Conservation (phyloP, 2,888 invertebrate species). For the Halocaridina rubra region DNA sequence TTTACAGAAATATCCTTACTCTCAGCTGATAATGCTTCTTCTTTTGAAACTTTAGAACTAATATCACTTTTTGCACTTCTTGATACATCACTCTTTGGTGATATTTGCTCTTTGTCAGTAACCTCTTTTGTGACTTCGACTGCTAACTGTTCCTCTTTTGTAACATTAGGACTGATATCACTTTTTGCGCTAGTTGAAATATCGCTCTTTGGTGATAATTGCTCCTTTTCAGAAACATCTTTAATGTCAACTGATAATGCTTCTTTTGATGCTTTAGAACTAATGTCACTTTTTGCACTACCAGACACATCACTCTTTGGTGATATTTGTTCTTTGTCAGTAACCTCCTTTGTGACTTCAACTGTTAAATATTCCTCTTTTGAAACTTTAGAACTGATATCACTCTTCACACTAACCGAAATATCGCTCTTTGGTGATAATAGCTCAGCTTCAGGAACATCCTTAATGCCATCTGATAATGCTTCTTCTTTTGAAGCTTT, state of each 20-base stretch:
- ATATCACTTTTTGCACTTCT: not conserved
- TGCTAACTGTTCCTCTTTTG: not conserved
- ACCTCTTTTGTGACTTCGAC: not conserved
- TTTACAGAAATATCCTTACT: not conserved
- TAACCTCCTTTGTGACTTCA: not conserved
- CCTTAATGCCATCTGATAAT: not conserved
- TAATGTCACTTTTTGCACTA: not conserved
- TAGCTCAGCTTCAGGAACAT: not conserved
- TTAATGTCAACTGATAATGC: not conserved
- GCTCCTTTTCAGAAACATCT: slow-evolving; percentile 14
- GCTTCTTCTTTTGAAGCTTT: not conserved
- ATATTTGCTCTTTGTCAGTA: not conserved
- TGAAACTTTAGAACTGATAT: not conserved
- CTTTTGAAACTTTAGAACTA: slow-evolving; percentile 18
- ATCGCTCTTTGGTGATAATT: slow-evolving; percentile 34
- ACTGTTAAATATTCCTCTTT: not conserved
- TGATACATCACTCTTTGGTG: slow-evolving; percentile 9
- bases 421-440: slow-evolving; percentile 8
- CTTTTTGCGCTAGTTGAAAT: slow-evolving; percentile 23
- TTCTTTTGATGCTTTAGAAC: not conserved
- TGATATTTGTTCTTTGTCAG: slow-evolving; percentile 4
- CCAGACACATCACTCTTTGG: slow-evolving; percentile 9
- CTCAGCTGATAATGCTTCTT: not conserved
- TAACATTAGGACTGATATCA: not conserved
- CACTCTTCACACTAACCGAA: slow-evolving; percentile 1